phyloP scores from a whole-genome alignment of 2,888 invertebrate species.

The Chloroclysta siterata region DNA sequence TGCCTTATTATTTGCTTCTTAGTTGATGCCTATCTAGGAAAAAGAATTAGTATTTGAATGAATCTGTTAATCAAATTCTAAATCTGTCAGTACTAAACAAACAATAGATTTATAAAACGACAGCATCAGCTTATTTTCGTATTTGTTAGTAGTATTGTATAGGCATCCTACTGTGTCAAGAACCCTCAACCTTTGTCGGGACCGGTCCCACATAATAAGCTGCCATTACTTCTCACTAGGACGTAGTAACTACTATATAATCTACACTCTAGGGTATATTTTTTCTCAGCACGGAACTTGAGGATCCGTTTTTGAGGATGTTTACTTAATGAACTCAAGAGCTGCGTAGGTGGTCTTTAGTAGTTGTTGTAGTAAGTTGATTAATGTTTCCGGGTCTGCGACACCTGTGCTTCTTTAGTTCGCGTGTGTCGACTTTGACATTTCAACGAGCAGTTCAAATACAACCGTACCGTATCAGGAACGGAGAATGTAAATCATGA shows the following conservation, averaged over 20 bases:
- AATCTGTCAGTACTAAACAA: background rate
- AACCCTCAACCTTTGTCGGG: constrained; percentile 4
- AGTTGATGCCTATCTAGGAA: too few relatives aligned
- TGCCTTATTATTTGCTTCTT: too few relatives aligned
- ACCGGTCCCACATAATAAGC: constrained; percentile 4
- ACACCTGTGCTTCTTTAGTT: constrained; percentile 51
- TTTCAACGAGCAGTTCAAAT: background rate
- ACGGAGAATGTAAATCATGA: background rate
- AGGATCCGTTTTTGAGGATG: constrained; percentile 9
- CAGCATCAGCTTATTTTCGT: background rate
- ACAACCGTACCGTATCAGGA: constrained; percentile 9
- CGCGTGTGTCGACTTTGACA: constrained; percentile 35
- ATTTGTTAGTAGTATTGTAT: background rate
- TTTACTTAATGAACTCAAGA: constrained; percentile 21
- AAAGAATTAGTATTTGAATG: too few relatives aligned
- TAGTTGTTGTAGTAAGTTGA: too few relatives aligned
- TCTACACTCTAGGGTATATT: constrained; percentile 10
- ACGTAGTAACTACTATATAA: background rate
- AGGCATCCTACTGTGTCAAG: background rate
- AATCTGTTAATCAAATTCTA: too few relatives aligned
- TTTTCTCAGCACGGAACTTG: constrained; percentile 14
- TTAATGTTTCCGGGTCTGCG: constrained; percentile 57
- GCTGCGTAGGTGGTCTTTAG: constrained; percentile 47
- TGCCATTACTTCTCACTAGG: constrained; percentile 10
- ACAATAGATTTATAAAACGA: background rate